phyloP scores from a whole-genome alignment of 2,888 invertebrate genomes.

The Octonoba sinensis region DNA sequence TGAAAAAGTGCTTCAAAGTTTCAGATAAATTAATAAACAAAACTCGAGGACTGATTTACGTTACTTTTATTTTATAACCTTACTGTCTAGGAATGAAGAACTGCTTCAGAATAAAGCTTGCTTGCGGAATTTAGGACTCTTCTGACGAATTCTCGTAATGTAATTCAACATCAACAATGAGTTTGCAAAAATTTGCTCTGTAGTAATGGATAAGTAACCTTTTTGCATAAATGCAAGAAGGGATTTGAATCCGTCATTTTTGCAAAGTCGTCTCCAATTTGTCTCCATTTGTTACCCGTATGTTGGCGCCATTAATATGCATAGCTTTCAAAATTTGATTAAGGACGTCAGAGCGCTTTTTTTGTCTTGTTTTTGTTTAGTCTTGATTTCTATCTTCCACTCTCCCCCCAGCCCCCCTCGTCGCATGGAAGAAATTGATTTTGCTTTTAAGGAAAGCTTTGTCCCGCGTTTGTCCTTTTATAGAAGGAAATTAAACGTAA shows the following conservation, averaged over 20 bases:
- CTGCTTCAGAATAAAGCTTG: too few species aligned
- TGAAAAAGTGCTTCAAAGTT: too few species aligned
- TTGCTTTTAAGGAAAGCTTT: constrained; percentile 23
- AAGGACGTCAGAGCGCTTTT: constrained; percentile 30
- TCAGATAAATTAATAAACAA: too few species aligned
- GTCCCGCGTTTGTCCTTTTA: not conserved
- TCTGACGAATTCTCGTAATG: too few species aligned
- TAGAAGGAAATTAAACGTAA: constrained; percentile 16
- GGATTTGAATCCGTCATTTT: constrained; percentile 10
- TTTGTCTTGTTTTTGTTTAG: not conserved
- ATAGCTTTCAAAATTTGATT: constrained; percentile 56
- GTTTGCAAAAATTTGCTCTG: too few species aligned
- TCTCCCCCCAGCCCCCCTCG: not conserved
- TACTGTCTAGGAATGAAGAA: too few species aligned
- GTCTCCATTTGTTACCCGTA: constrained; percentile 37
- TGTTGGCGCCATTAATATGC: constrained; percentile 29
- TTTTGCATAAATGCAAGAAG: constrained; percentile 1
- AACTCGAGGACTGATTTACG: too few species aligned
- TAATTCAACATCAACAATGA: too few species aligned
- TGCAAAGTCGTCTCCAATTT: constrained; percentile 46
- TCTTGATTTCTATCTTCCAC: not conserved
- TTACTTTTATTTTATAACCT: too few species aligned
- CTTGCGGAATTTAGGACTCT: too few species aligned
- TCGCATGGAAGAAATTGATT: constrained; percentile 32
- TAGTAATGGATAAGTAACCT: not conserved